A percentile compares a stretch with the other conserved stretches of the same genome.
Evolutionary conservation across 2,113 vertebrate species (phyloP).

Genomic region (Ammodytes marinus): DNA sequence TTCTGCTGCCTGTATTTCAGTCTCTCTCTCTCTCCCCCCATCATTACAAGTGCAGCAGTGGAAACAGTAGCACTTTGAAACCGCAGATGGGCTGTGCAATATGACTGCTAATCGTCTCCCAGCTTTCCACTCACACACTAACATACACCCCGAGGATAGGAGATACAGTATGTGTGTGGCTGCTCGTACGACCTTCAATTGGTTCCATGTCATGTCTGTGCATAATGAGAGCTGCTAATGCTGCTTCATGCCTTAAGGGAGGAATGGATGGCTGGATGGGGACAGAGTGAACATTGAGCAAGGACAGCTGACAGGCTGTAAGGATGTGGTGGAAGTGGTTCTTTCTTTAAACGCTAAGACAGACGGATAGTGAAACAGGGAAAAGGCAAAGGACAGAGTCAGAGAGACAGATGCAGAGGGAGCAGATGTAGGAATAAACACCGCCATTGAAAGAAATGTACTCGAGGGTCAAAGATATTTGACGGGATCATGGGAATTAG

Average conservation of each 20-base stretch:
- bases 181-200: constrained; percentile 54
- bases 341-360: constrained; percentile 7
- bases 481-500: background rate
- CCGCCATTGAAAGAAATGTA: too few species aligned
- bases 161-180: constrained; percentile 26
- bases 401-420: background rate
- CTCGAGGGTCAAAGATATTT: background rate
- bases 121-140: background rate
- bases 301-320: constrained; percentile 9
- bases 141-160: constrained; percentile 23
- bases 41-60: background rate
- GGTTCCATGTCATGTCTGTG: constrained; percentile 56
- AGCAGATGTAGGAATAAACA: constrained; percentile 8
- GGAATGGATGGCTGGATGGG: background rate
- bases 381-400: background rate
- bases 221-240: constrained; percentile 57
- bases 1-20: background rate
- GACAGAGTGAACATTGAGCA: constrained; percentile 6
- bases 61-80: constrained; percentile 58
- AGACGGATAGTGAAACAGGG: background rate
- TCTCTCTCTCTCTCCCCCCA: background rate
- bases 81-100: constrained; percentile 28
- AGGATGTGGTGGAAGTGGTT: constrained; percentile 10
- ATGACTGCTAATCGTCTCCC: constrained; percentile 35
- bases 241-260: constrained; percentile 22